Percentiles rank a stretch among this genome's conserved stretches.
Evolutionary conservation across 53 echinoderm and acorn worm species (phyloP).

Genomic region (Apostichopus leukothele): DNA sequence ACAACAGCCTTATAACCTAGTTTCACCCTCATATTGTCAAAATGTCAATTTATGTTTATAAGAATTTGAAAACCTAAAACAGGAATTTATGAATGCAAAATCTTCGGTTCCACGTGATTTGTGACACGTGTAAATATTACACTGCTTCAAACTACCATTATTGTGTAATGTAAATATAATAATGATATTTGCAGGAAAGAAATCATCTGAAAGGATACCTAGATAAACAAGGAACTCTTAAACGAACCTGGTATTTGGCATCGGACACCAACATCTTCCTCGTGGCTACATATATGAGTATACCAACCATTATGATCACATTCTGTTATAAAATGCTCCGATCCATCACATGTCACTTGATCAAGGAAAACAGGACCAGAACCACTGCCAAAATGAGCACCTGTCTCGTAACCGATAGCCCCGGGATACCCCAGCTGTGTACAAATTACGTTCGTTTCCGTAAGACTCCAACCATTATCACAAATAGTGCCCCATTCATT

Average conservation of each 20-base stretch:
- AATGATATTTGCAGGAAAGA: too few relatives aligned
- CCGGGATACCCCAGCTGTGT: not conserved
- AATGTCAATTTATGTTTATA: too few relatives aligned
- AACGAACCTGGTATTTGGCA: slow-evolving; percentile 7
- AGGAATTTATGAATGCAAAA: too few relatives aligned
- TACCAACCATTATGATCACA: not conserved
- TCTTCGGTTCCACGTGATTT: too few relatives aligned
- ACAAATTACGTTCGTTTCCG: not conserved
- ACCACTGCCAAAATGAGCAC: not conserved
- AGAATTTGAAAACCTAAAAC: too few relatives aligned
- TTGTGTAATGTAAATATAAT: too few relatives aligned
- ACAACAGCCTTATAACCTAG: too few relatives aligned
- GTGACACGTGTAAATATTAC: too few relatives aligned
- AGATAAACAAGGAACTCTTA: not conserved
- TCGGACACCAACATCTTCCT: not conserved
- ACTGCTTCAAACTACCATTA: too few relatives aligned
- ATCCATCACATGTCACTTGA: slow-evolving; percentile 1
- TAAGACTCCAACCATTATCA: slow-evolving; percentile 3
- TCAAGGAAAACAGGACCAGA: slow-evolving; percentile 5
- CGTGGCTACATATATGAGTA: not conserved
- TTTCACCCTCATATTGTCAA: too few relatives aligned
- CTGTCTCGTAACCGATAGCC: not conserved
- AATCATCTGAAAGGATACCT: too few relatives aligned
- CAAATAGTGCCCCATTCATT: not conserved
- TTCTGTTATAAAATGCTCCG: not conserved